A percentile compares a stretch with the other conserved stretches of the same genome.
Conservation (phyloP, 2,113 vertebrate species). For the Sakesphorus luctuosus region DNA sequence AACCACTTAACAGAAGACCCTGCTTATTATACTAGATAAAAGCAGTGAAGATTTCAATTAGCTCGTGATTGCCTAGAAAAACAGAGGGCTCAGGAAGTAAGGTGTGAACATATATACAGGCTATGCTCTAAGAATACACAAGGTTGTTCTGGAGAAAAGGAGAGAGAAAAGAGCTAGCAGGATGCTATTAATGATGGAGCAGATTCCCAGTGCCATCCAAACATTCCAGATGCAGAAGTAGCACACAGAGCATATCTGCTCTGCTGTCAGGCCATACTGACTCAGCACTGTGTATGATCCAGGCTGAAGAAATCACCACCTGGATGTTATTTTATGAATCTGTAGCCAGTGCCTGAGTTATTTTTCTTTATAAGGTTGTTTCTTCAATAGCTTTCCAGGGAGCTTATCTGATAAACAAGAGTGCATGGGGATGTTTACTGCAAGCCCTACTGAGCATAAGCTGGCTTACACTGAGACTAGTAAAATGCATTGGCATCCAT, state of each 20-base stretch:
- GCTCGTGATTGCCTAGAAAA: not conserved
- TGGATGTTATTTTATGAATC: not conserved
- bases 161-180: not conserved
- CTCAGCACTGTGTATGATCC: not conserved
- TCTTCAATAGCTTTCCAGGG: not conserved
- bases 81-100: not conserved
- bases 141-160: not conserved
- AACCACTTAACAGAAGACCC: not conserved
- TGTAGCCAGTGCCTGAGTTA: not conserved
- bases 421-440: not conserved
- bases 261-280: not conserved
- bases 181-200: not conserved
- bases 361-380: not conserved
- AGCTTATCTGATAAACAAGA: not conserved
- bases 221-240: not conserved
- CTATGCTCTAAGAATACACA: not conserved
- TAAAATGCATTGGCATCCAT: not conserved
- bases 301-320: not conserved
- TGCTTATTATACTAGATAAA: not conserved
- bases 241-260: not conserved
- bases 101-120: not conserved
- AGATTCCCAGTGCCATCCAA: not conserved
- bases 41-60: not conserved
- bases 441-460: not conserved
- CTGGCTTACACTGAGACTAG: not conserved